These are phyloP conservation scores for Dipodomys stephensi DNA, from an alignment of 2,113 vertebrate species.

Conservation along the genomic window DNA sequence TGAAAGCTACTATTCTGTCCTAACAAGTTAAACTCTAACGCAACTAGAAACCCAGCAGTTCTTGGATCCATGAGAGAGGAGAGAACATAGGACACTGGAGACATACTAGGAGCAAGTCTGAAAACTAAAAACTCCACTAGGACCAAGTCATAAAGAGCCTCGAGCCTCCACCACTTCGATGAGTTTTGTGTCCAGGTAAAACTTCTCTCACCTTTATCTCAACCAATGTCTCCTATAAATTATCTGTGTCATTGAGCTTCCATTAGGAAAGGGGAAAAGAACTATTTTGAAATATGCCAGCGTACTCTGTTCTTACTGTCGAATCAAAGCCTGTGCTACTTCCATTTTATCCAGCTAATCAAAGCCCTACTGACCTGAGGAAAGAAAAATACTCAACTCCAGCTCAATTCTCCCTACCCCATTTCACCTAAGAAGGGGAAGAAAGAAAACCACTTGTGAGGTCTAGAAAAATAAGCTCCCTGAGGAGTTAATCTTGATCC, in stretches of 20 bases:
- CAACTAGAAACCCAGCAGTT: not conserved
- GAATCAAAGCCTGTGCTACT: not conserved
- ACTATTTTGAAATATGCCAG: not conserved
- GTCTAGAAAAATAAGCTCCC: not conserved
- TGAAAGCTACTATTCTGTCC: not conserved
- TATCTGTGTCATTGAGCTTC: not conserved
- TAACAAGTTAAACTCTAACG: not conserved
- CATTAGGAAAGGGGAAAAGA: not conserved
- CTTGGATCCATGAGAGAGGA: not conserved
- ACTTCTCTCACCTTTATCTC: not conserved
- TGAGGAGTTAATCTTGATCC: not conserved
- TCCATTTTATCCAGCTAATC: not conserved
- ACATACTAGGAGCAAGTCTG: not conserved
- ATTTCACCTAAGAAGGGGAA: not conserved
- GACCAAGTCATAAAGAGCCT: not conserved
- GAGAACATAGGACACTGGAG: not conserved
- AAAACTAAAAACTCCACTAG: not conserved
- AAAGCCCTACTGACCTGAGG: not conserved
- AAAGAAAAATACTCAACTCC: not conserved
- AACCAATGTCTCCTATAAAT: not conserved
- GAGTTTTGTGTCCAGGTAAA: not conserved
- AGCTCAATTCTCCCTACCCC: not conserved
- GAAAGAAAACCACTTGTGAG: not conserved
- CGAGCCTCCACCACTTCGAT: not conserved
- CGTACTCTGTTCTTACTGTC: not conserved